Evolutionary conservation across 2,797 vertebrate genomes (phyloP), one percentile per base, ranked within the genome.

Genomic region (Nyctibius grandis): DNA sequence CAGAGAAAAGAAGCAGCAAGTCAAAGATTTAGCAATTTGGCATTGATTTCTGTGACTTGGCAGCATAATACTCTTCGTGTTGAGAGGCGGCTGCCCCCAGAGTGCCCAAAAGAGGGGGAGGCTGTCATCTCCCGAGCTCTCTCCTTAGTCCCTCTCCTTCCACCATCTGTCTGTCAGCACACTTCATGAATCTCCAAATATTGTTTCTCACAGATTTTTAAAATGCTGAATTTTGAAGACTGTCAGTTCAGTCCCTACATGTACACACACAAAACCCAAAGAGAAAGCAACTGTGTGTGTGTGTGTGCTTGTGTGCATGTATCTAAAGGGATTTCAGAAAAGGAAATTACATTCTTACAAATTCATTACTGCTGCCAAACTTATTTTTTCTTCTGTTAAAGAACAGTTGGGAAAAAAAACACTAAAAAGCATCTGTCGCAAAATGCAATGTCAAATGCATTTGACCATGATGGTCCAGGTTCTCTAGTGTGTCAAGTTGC

Each of bases 1-100:
- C 4, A 54, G 23, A 91, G 26, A 40, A 92, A 76, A 86, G 33
- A 75, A 73, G 15, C 2, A 91, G 25, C 50, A 81, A 95, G 88
- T 91, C 63, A 82, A 94, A 91, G 67, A 89, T 82, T 36, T 84
- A 65, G 38, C 47, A 70, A 65, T 78, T 92, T 94, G 85, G 54
- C 79, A 65, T 34, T 90, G 65, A 86, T 84, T 95, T 88, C 67
- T 95, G 67, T 88, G 85, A 79, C n/a, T 93, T 95, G 93, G 88
- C 91, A 93, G 59, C 40, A 85, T 81, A 88, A 51, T 60, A 50
- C 29, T 59, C 31, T 85, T 89, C 4, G 0, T 70, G 59, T 85
- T 79, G 70, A 69, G 85, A 94, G 54, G 63, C 6, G 5, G 74
- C 65, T 95, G 48, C 74, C 63, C 67, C 44, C 42, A 61, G 61